These are phyloP conservation scores for Apistogramma diplotaenia DNA, from an alignment of 2,113 vertebrate genomes.

Conservation along the genomic window DNA sequence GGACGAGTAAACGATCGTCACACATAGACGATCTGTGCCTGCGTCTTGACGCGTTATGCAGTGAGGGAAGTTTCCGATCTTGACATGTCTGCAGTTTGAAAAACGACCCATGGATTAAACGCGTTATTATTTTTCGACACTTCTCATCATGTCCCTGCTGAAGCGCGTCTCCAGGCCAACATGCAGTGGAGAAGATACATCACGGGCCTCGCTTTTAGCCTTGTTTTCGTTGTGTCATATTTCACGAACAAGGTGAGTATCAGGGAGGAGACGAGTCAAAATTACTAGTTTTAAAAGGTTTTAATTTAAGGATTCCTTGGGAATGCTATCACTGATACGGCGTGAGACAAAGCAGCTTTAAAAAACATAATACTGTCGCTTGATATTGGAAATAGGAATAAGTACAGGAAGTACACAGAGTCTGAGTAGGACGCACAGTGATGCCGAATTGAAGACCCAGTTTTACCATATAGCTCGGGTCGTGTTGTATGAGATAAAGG, in stretches of 20 bases:
- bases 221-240: constrained; percentile 69
- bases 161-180: background rate
- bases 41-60: constrained; percentile 54
- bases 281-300: background rate
- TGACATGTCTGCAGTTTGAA: background rate
- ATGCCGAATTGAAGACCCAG: background rate
- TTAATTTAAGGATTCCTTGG: background rate
- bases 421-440: background rate
- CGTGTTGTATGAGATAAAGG: rapidly evolving
- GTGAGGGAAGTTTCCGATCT: constrained; percentile 48
- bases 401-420: background rate
- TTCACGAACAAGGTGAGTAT: constrained; percentile 79
- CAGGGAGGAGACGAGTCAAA: background rate
- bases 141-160: constrained; percentile 37
- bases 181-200: constrained; percentile 67
- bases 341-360: background rate
- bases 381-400: background rate
- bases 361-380: background rate
- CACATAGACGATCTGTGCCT: constrained; percentile 34
- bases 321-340: background rate
- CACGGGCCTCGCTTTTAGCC: constrained; percentile 63
- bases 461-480: background rate
- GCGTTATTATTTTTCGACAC: rapidly evolving
- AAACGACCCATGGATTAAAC: background rate
- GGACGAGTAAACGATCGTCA: background rate